These are phyloP conservation scores for Patiria pectinifera DNA, from an alignment of 53 echinoderm and acorn worm species.

Conservation along the genomic window DNA sequence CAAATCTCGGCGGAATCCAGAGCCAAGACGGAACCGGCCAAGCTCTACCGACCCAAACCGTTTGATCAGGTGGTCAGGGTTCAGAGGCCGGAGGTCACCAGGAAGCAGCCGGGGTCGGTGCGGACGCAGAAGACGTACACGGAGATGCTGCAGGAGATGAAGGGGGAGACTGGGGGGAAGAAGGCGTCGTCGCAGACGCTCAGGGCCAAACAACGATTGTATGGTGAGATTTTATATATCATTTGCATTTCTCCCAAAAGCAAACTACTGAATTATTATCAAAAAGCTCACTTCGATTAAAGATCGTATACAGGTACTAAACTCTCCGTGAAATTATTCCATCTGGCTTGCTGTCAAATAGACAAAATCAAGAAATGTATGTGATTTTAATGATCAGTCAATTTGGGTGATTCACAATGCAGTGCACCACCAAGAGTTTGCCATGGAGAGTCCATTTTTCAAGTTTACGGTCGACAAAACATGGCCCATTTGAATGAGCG, in stretches of 20 bases:
- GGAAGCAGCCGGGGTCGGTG: conserved; percentile 58
- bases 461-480: too few species aligned
- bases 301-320: too few species aligned
- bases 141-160: conserved; percentile 87
- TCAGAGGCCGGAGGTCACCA: conserved; percentile 86
- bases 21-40: conserved; percentile 45
- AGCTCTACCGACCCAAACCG: conserved; percentile 64
- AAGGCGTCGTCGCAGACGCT: conserved; percentile 27
- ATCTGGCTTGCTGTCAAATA: too few species aligned
- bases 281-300: too few species aligned
- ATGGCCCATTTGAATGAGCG: too few species aligned
- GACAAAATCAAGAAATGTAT: background rate
- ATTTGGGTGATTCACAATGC: too few species aligned
- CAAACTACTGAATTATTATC: too few species aligned
- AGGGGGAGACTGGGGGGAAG: conserved; percentile 30
- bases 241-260: too few species aligned
- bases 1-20: background rate
- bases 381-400: background rate
- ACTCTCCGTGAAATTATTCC: background rate
- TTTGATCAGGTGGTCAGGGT: conserved; percentile 81
- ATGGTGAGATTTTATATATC: conserved; percentile 48
- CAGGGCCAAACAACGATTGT: conserved; percentile 67
- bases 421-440: too few species aligned
- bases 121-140: conserved; percentile 81
- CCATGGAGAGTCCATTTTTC: too few species aligned